Percentiles rank a stretch among this genome's conserved stretches.
phyloP scores from a whole-genome alignment of 1,140 invertebrate genomes.

The Eupeodes corollae region DNA sequence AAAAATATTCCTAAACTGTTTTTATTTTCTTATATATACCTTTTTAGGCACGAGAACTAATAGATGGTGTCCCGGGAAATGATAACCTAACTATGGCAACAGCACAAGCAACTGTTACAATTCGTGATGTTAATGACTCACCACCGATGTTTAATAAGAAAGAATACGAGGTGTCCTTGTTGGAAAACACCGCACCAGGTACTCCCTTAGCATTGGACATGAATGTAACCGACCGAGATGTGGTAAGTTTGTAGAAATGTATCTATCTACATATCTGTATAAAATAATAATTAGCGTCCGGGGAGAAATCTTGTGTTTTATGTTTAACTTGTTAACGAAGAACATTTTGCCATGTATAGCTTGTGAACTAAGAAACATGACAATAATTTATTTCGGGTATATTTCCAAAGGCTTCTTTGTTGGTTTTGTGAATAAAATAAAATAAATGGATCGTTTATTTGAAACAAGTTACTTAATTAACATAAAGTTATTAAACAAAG shows the following conservation, averaged over 20 bases:
- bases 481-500: too few relatives aligned
- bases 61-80: constrained; percentile 56
- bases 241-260: constrained; percentile 51
- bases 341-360: too few relatives aligned
- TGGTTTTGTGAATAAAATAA: too few relatives aligned
- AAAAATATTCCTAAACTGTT: too few relatives aligned
- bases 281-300: background rate
- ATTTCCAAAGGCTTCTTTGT: too few relatives aligned
- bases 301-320: background rate
- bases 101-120: constrained; percentile 66
- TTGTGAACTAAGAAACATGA: too few relatives aligned
- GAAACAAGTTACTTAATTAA: too few relatives aligned
- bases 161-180: constrained; percentile 68
- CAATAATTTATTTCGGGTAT: too few relatives aligned
- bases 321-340: too few relatives aligned
- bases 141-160: constrained; percentile 70
- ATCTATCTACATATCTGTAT: background rate
- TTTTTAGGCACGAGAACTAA: constrained; percentile 58
- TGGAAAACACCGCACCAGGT: constrained; percentile 70
- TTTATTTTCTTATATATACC: background rate
- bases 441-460: too few relatives aligned
- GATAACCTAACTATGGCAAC: constrained; percentile 53
- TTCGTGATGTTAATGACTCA: constrained; percentile 89
- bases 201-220: constrained; percentile 75
- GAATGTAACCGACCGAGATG: constrained; percentile 74